These are phyloP conservation scores for Notolabrus celidotus DNA, from an alignment of 2,797 vertebrate species.

Conservation along the genomic window DNA sequence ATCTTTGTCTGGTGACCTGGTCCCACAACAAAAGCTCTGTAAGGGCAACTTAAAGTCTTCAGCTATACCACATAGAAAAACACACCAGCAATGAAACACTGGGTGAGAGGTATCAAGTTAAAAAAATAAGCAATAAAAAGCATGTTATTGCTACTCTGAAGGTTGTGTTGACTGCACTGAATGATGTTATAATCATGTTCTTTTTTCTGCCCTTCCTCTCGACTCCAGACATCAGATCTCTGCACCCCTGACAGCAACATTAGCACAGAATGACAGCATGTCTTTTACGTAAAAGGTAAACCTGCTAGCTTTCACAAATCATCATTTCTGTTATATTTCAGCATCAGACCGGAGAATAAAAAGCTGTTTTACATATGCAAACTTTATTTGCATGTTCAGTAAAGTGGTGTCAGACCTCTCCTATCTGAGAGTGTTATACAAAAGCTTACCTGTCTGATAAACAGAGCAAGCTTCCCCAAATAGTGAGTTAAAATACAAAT, in stretches of 20 bases:
- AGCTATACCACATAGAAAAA: too few species aligned
- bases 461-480: neutral
- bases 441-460: neutral
- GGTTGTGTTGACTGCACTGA: too few species aligned
- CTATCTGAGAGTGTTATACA: neutral
- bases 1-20: too few species aligned
- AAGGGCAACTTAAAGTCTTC: too few species aligned
- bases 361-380: neutral
- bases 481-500: neutral
- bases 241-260: slow-evolving; percentile 9
- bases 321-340: neutral
- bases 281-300: slow-evolving; percentile 46
- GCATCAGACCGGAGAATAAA: neutral
- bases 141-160: too few species aligned
- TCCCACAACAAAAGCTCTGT: too few species aligned
- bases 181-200: neutral
- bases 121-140: too few species aligned
- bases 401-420: neutral
- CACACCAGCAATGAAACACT: too few species aligned
- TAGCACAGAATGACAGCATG: slow-evolving; percentile 52
- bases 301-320: neutral
- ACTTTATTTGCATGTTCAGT: neutral
- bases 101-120: too few species aligned
- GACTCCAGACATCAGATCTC: slow-evolving; percentile 23
- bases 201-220: neutral